Evolutionary conservation across 2,797 vertebrate species (phyloP), one percentile per base, ranked within the genome.

Genomic region (Huso huso): DNA sequence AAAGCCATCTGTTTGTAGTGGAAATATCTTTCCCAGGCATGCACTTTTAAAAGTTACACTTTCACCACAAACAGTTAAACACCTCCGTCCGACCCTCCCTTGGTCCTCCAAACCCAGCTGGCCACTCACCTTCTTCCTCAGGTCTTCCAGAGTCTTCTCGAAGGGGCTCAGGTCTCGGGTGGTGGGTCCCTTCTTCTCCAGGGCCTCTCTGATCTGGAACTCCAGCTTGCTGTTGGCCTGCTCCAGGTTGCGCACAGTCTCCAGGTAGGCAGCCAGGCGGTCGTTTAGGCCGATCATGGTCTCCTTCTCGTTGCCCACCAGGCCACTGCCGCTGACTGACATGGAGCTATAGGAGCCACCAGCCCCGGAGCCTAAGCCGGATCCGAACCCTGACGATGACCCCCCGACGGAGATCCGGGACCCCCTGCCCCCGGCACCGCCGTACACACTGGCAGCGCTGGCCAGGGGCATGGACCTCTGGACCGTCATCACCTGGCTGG

Each of bases 201-300:
- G 66, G 74, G 89, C 87, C 69, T 97, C 91, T 23, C 91, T 88
- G 87, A 98, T 97, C 84, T 95, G 89, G 68, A 84, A 49, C 81
- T 98, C 95, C 83, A 98, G 80, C 64, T 83, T 84, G 70, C 76
- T 79, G 77, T 98, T 98, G 66, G 90, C 89, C 68, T 84, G 75
- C 81, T 96, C 94, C 88, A 97, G 82, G 78, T 71, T 93, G 72
- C 91, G 87, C 67, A 98, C 94, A 10, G 83, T 92, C 15, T 97
- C 93, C 89, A 97, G 79, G 88, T 98, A 98, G 80, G 69, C 86
- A 76, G 92, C 91, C 87, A 97, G 87, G 2, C 89, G 89, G 77
- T 97, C 92, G 2, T 97, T 96, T 74, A 97, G 89, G 68, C 88
- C 90, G 79, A 95, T 93, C 94, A 98, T 93, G 81, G 93, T 91